Conservation (phyloP, 1,140 invertebrate genomes). For the Marisa cornuarietis region DNA sequence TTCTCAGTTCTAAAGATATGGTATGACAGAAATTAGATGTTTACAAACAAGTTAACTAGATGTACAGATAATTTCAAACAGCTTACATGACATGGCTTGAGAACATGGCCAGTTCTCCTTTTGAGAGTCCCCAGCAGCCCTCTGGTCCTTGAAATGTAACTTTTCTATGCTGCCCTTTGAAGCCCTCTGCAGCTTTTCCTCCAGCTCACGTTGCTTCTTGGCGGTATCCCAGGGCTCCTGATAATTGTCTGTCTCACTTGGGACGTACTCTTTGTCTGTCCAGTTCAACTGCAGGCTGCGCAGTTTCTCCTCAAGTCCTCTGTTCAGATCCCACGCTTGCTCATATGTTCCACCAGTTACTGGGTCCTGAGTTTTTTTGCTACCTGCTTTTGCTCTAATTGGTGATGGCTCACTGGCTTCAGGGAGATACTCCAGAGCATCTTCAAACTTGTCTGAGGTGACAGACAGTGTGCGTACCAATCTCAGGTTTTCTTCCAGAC, state of each 20-base stretch:
- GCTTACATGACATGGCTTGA: no score
- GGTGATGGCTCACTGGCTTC: not conserved
- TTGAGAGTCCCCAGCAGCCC: no score
- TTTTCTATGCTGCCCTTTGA: constrained; percentile 18
- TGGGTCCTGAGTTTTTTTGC: not conserved
- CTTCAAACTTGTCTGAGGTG: constrained; percentile 20
- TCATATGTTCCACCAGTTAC: constrained; percentile 32
- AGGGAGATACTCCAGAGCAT: constrained; percentile 20
- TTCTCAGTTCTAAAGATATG: no score
- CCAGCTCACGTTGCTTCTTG: constrained; percentile 41
- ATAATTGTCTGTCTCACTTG: constrained; percentile 27
- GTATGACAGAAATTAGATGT: no score
- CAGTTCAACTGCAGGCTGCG: constrained; percentile 10
- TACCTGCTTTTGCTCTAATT: constrained; percentile 1
- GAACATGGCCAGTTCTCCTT: no score
- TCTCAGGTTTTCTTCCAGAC: constrained; percentile 19
- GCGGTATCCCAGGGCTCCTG: constrained; percentile 52
- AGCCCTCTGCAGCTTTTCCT: constrained; percentile 39
- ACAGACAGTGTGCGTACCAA: constrained; percentile 14
- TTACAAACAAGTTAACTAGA: no score
- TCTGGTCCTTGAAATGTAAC: not conserved
- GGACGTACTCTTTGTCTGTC: not conserved
- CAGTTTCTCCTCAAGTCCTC: constrained; percentile 13
- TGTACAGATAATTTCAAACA: no score
- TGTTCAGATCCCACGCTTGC: constrained; percentile 41